Percentiles rank a stretch among this genome's conserved stretches.
Evolutionary conservation across 2,113 vertebrate species (phyloP).

Genomic region (Oncorhynchus keta): DNA sequence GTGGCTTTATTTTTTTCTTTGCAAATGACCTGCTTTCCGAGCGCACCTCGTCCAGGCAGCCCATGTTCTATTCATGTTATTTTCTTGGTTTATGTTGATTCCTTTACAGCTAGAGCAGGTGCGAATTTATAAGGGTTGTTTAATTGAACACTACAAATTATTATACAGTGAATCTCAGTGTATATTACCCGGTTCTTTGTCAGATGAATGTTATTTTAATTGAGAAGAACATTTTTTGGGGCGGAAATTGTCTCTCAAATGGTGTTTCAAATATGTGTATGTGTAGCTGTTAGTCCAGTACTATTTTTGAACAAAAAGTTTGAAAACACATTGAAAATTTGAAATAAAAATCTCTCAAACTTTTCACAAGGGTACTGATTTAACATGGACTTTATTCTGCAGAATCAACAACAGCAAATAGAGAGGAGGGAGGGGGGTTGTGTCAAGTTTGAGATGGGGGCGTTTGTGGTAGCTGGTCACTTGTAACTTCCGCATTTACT

Average conservation of each 20-base stretch:
- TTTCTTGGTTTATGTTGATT: not conserved
- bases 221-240: not conserved
- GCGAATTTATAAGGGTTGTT: not conserved
- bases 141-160: not conserved
- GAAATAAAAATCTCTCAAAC: too few relatives aligned
- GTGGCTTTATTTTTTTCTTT: not conserved
- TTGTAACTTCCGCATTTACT: constrained; percentile 1
- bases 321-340: too few relatives aligned
- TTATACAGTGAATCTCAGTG: not conserved
- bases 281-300: not conserved
- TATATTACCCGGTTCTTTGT: not conserved
- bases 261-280: not conserved
- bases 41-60: not conserved
- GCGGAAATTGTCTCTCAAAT: not conserved
- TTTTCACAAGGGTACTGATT: not conserved
- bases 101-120: not conserved
- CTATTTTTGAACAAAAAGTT: not conserved
- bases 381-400: not conserved
- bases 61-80: not conserved
- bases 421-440: not conserved
- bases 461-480: not conserved
- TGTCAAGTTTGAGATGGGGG: not conserved
- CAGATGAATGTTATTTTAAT: not conserved
- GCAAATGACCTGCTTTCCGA: not conserved
- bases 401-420: not conserved